Conservation (phyloP, 2,888 invertebrate genomes). For the Cartodere bifasciata region DNA sequence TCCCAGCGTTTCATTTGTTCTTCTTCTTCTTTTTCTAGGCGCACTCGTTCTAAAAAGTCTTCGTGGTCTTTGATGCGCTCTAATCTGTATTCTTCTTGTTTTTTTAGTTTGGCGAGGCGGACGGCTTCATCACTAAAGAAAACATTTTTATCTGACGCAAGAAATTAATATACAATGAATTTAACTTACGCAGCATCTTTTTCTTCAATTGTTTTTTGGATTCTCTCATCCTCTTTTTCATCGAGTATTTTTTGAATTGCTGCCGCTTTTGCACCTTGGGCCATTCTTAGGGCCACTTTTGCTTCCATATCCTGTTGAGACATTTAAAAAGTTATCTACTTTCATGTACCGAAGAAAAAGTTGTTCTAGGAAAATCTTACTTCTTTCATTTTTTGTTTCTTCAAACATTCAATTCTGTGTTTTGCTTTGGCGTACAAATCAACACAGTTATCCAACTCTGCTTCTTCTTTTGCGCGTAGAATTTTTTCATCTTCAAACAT, state of each 20-base stretch:
- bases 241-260: slow-evolving; percentile 23
- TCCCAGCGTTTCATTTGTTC: slow-evolving; percentile 41
- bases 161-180: slow-evolving; percentile 2
- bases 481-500: too few species aligned
- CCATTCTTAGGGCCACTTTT: slow-evolving; percentile 15
- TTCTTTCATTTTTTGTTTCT: slow-evolving; percentile 30
- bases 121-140: slow-evolving; percentile 32
- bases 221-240: slow-evolving; percentile 25
- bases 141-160: slow-evolving; percentile 5
- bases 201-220: slow-evolving; percentile 40
- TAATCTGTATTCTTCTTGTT: slow-evolving; percentile 23
- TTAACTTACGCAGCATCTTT: slow-evolving; percentile 30
- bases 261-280: slow-evolving; percentile 19
- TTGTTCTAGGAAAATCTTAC: slow-evolving; percentile 16
- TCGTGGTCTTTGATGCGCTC: slow-evolving; percentile 22
- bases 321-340: slow-evolving; percentile 13
- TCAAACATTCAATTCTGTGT: slow-evolving; percentile 32
- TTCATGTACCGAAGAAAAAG: background rate
- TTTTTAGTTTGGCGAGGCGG: slow-evolving; percentile 26
- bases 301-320: slow-evolving; percentile 16
- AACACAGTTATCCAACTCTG: slow-evolving; percentile 34
- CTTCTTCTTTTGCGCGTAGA: slow-evolving; percentile 33
- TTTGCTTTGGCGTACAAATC: slow-evolving; percentile 36
- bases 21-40: slow-evolving; percentile 31
- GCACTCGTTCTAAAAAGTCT: slow-evolving; percentile 27